A percentile compares a stretch with the other conserved stretches of the same genome.
These are phyloP conservation scores for Mormyrus hasselquistii DNA, from an alignment of 2,797 vertebrate genomes.

Conservation along the genomic window DNA sequence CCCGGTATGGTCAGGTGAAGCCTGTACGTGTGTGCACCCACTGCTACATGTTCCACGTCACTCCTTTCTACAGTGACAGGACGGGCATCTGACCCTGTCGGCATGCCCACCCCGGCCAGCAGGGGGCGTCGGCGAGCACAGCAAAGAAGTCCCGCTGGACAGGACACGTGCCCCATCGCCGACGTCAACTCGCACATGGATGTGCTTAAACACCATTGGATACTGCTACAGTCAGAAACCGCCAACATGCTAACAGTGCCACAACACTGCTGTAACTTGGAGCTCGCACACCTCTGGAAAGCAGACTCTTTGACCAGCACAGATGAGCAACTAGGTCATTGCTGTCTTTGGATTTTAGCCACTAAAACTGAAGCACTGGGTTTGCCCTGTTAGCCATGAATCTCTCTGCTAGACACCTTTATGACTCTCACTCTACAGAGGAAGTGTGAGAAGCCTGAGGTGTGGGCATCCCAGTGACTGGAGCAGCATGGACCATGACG, in stretches of 20 bases:
- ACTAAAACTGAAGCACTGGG: background rate
- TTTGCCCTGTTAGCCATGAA: background rate
- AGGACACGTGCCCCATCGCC: background rate
- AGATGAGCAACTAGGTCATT: background rate
- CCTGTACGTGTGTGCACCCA: constrained; percentile 95
- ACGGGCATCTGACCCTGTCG: constrained; percentile 53
- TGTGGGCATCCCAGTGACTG: background rate
- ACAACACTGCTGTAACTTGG: background rate
- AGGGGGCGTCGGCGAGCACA: background rate
- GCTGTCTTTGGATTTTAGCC: background rate
- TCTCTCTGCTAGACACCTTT: background rate
- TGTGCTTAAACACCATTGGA: background rate
- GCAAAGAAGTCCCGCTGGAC: background rate
- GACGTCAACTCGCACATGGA: background rate
- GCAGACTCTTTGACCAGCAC: background rate
- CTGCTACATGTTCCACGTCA: constrained; percentile 98
- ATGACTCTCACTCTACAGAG: background rate
- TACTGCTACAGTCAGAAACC: background rate
- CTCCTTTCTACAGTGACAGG: constrained; percentile 90
- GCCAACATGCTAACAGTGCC: background rate
- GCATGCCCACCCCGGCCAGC: background rate
- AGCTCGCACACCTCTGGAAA: background rate
- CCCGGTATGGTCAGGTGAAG: constrained; percentile 92
- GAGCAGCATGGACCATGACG: background rate
- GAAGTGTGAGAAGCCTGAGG: background rate